Base-by-base conservation (phyloP, 2,113 vertebrate genomes). In the Acrocephalus kingi region DNA sequence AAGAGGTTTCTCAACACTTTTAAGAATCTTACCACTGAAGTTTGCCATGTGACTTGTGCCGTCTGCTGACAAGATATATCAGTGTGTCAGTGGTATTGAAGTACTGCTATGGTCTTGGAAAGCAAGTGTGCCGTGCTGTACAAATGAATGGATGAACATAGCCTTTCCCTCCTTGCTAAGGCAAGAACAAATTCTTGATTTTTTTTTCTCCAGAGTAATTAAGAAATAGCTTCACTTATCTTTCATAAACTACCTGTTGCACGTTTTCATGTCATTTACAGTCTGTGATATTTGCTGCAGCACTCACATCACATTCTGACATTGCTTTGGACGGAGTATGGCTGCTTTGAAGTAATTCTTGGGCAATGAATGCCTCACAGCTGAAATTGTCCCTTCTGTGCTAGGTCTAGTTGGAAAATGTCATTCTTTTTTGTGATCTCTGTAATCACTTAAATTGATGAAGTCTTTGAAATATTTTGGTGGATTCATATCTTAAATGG, bases 101-200 rank as follows among this genome's bases (percentile, higher is more conserved):
- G 61, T 7, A 2, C 3, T 54, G 9, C 30, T 45, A 25, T 2
- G 74, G 17, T 11, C 56, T 78, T 67, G 41, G 33, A 82, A 79
- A 7, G 4, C 23, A 21, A 24, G 5, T 28, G 13, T 56, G 7
- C 13, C 1, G 0, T 46, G 20, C 7, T 73, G 25, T 49, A 41
- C 10, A 52, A 83, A 79, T 9, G 10, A 61, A 24, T 24, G 31
- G 23, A 58, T 45, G 31, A 31, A 51, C 21, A 41, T 3, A 10
- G 8, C 4, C 4, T 14, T 27, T 79, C 5, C 14, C 9, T 51
- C 33, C 21, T 4, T 51, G 25, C 21, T 35, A 33, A 76, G 67
- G 24, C 2, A 75, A 61, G 7, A 74, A 12, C 3, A 54, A 30
- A 17, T 14, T 62, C 78, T 72, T 73, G 1, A 41, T 27, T 54